phyloP scores from a whole-genome alignment of 2,888 invertebrate genomes.

The Corbicula japonica region DNA sequence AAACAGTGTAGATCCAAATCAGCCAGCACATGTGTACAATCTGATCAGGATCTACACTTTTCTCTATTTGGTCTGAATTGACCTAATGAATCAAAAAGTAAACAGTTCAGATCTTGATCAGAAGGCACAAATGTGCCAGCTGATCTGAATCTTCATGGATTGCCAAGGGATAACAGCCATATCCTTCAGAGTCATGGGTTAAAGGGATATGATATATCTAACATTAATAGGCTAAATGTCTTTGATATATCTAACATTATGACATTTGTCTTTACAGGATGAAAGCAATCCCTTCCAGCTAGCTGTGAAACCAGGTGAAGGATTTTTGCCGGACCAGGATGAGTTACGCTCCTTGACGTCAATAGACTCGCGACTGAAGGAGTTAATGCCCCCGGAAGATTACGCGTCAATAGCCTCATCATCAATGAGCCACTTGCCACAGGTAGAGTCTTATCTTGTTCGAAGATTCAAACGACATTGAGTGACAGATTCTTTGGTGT shows the following conservation, averaged over 20 bases:
- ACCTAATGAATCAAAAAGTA: too few relatives aligned
- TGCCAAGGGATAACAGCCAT: too few relatives aligned
- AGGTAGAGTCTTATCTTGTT: constrained; percentile 68
- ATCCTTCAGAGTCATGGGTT: too few relatives aligned
- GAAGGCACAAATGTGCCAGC: too few relatives aligned
- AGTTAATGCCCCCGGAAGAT: constrained; percentile 80
- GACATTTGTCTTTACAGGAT: constrained; percentile 34
- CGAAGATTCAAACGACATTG: constrained; percentile 58
- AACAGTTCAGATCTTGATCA: too few relatives aligned
- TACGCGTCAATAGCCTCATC: constrained; percentile 70
- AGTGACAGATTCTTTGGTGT: neutral
- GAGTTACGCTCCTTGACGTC: constrained; percentile 75
- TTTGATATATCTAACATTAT: neutral
- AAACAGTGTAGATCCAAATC: too few relatives aligned
- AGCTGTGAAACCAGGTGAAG: constrained; percentile 78
- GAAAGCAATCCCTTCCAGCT: constrained; percentile 75
- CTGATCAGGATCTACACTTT: too few relatives aligned
- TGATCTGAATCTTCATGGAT: too few relatives aligned
- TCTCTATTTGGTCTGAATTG: too few relatives aligned
- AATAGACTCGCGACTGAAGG: constrained; percentile 80
- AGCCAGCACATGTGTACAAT: too few relatives aligned
- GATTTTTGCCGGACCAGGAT: constrained; percentile 76
- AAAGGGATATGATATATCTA: too few relatives aligned
- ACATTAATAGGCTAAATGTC: neutral
- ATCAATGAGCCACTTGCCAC: constrained; percentile 60